Evolutionary conservation across 2,113 vertebrate species (phyloP).

Genomic region (Forbesichthys papilliferus): DNA sequence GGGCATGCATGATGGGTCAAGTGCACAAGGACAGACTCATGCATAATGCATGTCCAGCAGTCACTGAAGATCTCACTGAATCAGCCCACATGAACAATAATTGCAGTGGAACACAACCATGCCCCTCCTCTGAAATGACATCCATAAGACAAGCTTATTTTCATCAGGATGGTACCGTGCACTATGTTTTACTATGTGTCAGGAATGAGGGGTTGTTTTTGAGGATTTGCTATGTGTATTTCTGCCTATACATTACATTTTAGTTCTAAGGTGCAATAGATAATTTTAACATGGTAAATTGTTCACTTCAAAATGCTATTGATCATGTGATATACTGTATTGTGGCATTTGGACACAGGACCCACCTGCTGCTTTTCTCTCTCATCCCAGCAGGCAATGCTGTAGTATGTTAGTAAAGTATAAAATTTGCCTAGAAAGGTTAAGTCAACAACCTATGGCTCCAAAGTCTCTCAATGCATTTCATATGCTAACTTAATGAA

Average conservation of each 20-base stretch:
- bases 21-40: slow-evolving; percentile 89
- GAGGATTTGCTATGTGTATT: too few relatives aligned
- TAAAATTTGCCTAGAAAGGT: slow-evolving; percentile 84
- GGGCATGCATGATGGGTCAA: slow-evolving; percentile 90
- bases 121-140: slow-evolving; percentile 49
- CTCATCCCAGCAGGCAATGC: slow-evolving; percentile 57
- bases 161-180: too few relatives aligned
- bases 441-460: slow-evolving; percentile 97
- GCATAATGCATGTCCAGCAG: slow-evolving; percentile 93
- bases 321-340: too few relatives aligned
- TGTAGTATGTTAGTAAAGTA: slow-evolving; percentile 74
- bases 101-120: slow-evolving; percentile 86
- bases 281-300: too few relatives aligned
- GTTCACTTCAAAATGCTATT: too few relatives aligned
- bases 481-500: slow-evolving; percentile 99
- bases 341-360: too few relatives aligned
- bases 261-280: too few relatives aligned
- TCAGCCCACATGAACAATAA: slow-evolving; percentile 85
- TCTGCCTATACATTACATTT: too few relatives aligned
- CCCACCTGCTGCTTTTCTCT: slow-evolving; percentile 3
- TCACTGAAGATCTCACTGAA: slow-evolving; percentile 80
- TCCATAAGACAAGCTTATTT: slow-evolving; percentile 25
- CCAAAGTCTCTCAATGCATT: slow-evolving; percentile 96
- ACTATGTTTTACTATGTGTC: too few relatives aligned
- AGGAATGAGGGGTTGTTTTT: too few relatives aligned